These are phyloP conservation scores for Kradibia gibbosae DNA, from an alignment of 1,140 invertebrate genomes.

Conservation along the genomic window DNA sequence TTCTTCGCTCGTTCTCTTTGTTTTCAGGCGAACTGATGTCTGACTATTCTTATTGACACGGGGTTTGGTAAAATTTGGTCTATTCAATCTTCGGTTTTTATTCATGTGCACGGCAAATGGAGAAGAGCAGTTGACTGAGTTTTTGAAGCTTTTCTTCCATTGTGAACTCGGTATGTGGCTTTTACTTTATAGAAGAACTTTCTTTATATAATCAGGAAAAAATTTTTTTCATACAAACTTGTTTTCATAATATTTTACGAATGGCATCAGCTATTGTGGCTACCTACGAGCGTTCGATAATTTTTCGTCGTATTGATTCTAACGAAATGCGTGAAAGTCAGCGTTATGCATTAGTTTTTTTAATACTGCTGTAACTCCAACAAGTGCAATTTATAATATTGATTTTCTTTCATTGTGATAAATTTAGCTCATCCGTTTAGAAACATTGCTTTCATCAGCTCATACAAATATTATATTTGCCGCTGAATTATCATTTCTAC, in stretches of 20 bases:
- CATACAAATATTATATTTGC: neutral
- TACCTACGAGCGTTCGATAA: too few relatives aligned
- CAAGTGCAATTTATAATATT: too few relatives aligned
- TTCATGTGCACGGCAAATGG: neutral
- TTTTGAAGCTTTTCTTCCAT: neutral
- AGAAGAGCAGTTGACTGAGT: constrained; percentile 1
- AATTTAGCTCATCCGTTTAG: too few relatives aligned
- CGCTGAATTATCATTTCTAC: neutral
- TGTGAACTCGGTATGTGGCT: neutral
- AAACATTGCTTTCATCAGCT: too few relatives aligned
- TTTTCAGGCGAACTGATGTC: neutral
- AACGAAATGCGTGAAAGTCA: too few relatives aligned
- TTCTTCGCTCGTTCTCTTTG: neutral
- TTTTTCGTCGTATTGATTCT: too few relatives aligned
- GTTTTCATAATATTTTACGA: neutral
- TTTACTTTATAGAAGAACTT: constrained; percentile 8
- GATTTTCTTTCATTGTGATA: too few relatives aligned
- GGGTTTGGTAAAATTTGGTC: neutral
- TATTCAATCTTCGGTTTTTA: constrained; percentile 33
- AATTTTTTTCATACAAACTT: neutral
- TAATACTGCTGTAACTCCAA: too few relatives aligned
- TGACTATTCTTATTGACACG: neutral
- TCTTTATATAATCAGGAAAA: neutral
- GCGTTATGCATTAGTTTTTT: too few relatives aligned
- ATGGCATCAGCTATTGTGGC: too few relatives aligned